These are phyloP conservation scores for Drosophila pectinifera DNA, from an alignment of 1,140 invertebrate species.

Conservation along the genomic window DNA sequence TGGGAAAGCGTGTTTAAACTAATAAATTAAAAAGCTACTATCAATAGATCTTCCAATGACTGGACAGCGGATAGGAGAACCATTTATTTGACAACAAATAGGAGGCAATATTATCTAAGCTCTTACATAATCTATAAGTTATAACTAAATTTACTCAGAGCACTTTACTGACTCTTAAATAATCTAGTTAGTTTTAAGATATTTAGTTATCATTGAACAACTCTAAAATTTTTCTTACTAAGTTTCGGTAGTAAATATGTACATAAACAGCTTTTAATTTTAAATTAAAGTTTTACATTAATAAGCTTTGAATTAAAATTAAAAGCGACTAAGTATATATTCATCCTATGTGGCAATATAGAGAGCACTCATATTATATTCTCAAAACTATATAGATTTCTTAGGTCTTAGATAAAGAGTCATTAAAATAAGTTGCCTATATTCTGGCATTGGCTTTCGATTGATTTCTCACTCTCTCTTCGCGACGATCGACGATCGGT, in stretches of 20 bases:
- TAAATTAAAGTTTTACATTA: too few species aligned
- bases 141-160: background rate
- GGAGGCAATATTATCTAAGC: background rate
- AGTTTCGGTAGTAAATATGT: background rate
- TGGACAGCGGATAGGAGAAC: background rate
- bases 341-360: background rate
- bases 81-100: slow-evolving; percentile 3
- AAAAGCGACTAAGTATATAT: background rate
- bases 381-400: background rate
- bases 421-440: slow-evolving; percentile 36
- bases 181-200: background rate
- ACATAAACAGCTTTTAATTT: background rate
- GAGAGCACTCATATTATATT: background rate
- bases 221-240: background rate
- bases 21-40: background rate
- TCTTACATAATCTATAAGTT: background rate
- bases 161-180: background rate
- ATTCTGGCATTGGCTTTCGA: slow-evolving; percentile 23
- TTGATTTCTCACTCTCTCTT: slow-evolving; percentile 7
- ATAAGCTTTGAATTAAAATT: background rate
- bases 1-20: background rate
- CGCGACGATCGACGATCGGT: slow-evolving; percentile 18
- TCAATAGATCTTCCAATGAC: background rate
- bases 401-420: background rate
- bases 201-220: background rate